phyloP scores from a whole-genome alignment of 1,140 invertebrate genomes.

The Dryas iulia region DNA sequence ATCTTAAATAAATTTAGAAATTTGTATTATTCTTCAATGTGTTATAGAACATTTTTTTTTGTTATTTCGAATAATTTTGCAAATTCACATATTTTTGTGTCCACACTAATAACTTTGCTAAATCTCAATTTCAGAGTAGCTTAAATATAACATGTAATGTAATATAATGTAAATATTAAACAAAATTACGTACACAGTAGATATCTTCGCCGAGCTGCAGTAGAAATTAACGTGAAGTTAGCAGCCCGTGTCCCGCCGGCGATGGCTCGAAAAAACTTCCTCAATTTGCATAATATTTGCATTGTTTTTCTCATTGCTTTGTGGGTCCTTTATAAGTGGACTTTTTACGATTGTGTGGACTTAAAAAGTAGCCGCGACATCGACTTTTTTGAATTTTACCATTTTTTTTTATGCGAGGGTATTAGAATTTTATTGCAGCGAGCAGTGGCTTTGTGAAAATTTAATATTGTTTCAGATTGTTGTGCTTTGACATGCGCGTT shows the following conservation, averaged over 20 bases:
- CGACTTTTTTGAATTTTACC: neutral
- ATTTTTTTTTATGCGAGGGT: neutral
- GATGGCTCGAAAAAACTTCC: constrained; percentile 17
- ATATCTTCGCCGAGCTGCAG: constrained; percentile 5
- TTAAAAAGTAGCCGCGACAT: neutral
- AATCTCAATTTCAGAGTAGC: neutral
- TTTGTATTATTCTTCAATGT: too few relatives aligned
- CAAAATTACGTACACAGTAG: constrained; percentile 19
- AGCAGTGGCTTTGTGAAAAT: neutral
- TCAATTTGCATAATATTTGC: constrained; percentile 53
- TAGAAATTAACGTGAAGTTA: constrained; percentile 20
- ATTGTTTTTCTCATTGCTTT: constrained; percentile 33
- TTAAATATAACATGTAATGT: neutral
- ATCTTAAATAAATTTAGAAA: too few relatives aligned
- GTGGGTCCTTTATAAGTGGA: constrained; percentile 6
- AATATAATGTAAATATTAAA: constrained; percentile 10
- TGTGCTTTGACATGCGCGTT: neutral
- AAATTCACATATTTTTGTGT: too few relatives aligned
- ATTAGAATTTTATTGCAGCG: neutral
- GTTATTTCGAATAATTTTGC: too few relatives aligned
- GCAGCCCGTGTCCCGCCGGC: constrained; percentile 13
- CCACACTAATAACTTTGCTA: neutral
- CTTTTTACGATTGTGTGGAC: constrained; percentile 3
- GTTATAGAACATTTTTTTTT: too few relatives aligned
- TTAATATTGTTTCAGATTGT: neutral